Evolutionary conservation across 2,888 invertebrate species (phyloP).

Genomic region (Sphaerophoria rueppellii): DNA sequence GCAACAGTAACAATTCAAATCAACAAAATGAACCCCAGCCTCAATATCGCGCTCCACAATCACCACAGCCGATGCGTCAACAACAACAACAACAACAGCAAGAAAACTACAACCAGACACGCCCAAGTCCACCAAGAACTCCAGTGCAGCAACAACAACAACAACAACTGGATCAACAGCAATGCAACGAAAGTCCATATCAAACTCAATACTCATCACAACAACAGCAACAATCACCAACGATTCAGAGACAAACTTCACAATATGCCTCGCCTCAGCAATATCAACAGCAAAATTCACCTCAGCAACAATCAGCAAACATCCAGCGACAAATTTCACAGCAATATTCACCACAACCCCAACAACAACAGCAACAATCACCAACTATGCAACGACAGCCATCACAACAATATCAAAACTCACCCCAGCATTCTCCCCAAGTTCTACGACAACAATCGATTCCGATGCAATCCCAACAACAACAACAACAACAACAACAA

Average conservation of each 20-base stretch:
- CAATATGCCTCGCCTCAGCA: constrained; percentile 45
- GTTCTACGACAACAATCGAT: constrained; percentile 71
- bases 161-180: constrained; percentile 78
- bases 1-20: constrained; percentile 74
- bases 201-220: constrained; percentile 74
- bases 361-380: constrained; percentile 74
- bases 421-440: constrained; percentile 67
- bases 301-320: constrained; percentile 62
- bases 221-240: constrained; percentile 66
- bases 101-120: constrained; percentile 71
- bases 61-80: constrained; percentile 74
- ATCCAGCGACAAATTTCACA: too few relatives aligned
- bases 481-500: constrained; percentile 14
- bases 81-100: constrained; percentile 72
- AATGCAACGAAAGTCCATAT: constrained; percentile 80
- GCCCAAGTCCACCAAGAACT: constrained; percentile 57
- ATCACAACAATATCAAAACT: constrained; percentile 49
- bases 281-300: constrained; percentile 74
- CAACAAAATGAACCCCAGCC: constrained; percentile 50
- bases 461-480: constrained; percentile 23
- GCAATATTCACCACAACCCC: constrained; percentile 74
- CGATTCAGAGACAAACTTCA: constrained; percentile 32
- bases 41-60: constrained; percentile 51
- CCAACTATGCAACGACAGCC: constrained; percentile 64
- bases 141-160: constrained; percentile 79